These are phyloP conservation scores for Gnathonemus longibarbis DNA, from an alignment of 2,113 vertebrate species.

Conservation along the genomic window DNA sequence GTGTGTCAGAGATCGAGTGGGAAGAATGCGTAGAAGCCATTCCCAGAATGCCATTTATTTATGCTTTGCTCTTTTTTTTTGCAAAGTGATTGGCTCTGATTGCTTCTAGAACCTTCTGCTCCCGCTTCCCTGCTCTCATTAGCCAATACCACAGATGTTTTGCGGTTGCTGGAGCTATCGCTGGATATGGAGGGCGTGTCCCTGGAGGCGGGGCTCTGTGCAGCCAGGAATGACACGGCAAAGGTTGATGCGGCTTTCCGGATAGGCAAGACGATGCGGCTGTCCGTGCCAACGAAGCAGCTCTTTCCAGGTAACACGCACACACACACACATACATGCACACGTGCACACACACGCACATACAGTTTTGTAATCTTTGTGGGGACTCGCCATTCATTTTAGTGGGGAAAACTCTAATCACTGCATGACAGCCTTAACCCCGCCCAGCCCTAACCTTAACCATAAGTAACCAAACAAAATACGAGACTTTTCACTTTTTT, in stretches of 20 bases:
- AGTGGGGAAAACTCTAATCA: no score
- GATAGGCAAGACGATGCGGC: constrained; percentile 65
- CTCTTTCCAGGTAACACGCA: constrained; percentile 70
- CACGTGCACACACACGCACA: no score
- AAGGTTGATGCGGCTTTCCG: constrained; percentile 68
- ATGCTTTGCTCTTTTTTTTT: neutral
- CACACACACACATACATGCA: no score
- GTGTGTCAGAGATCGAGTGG: neutral
- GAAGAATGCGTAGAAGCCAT: neutral
- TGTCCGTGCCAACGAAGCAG: constrained; percentile 67
- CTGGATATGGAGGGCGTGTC: constrained; percentile 65
- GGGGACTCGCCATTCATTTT: no score
- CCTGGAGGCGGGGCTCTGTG: constrained; percentile 70
- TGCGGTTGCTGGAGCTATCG: constrained; percentile 62
- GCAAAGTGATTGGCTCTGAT: neutral
- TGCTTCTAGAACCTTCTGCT: neutral
- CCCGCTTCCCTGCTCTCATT: constrained; percentile 9
- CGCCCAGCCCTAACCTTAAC: no score
- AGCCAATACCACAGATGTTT: constrained; percentile 67
- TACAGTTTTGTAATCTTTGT: no score
- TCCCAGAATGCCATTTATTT: neutral
- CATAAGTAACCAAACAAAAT: no score
- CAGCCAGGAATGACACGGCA: constrained; percentile 51
- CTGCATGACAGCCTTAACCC: no score
- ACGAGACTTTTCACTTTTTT: no score